These are phyloP conservation scores for Myotis lucifugus DNA, from an alignment of 2,113 vertebrate species.

Conservation along the genomic window DNA sequence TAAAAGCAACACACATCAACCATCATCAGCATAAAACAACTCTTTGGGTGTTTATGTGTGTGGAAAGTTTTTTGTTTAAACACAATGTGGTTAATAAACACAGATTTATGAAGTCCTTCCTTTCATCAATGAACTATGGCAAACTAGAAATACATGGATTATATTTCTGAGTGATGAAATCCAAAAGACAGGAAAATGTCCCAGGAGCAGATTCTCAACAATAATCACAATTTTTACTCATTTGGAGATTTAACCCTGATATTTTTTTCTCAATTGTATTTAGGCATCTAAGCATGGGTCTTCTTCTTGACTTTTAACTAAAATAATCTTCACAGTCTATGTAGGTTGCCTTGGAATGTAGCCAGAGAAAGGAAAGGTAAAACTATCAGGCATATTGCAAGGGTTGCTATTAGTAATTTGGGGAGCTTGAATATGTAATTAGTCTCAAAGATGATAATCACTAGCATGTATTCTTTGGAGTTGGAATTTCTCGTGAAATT, in stretches of 20 bases:
- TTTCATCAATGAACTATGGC: slow-evolving; percentile 24
- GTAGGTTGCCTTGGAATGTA: not conserved
- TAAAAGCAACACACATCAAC: not conserved
- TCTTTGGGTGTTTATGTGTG: not conserved
- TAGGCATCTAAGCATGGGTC: not conserved
- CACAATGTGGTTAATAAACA: slow-evolving; percentile 35
- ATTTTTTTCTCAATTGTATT: not conserved
- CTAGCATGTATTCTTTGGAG: not conserved
- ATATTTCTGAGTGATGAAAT: slow-evolving; percentile 35
- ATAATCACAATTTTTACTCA: slow-evolving; percentile 8
- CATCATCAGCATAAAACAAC: not conserved
- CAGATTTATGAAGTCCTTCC: slow-evolving; percentile 49
- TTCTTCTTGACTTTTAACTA: not conserved
- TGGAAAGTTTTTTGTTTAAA: slow-evolving; percentile 30
- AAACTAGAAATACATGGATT: slow-evolving; percentile 22
- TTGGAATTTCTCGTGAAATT: not conserved
- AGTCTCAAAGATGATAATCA: not conserved
- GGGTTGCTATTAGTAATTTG: not conserved
- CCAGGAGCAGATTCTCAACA: slow-evolving; percentile 21
- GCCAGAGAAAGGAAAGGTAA: not conserved
- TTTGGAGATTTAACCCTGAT: not conserved
- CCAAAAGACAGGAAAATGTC: slow-evolving; percentile 26
- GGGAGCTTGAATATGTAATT: not conserved
- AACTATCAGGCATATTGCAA: not conserved
- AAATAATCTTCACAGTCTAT: not conserved